Conservation (phyloP, 2,888 invertebrate genomes). For the Melieria picta region DNA sequence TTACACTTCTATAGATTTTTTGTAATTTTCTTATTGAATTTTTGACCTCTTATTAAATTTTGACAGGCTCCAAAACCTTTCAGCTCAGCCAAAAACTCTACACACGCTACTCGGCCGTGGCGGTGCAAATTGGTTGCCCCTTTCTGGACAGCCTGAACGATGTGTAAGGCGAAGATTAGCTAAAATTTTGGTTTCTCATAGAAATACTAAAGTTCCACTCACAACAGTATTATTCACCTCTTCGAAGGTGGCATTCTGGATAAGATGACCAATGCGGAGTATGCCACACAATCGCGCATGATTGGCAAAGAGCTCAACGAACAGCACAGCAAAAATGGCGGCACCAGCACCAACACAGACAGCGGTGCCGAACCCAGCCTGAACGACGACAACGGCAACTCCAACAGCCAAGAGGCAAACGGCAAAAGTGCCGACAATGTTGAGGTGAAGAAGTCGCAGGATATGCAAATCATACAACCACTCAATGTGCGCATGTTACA, state of each 20-base stretch:
- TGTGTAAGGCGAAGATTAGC: slow-evolving; percentile 68
- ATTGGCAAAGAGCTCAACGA: slow-evolving; percentile 53
- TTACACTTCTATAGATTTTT: too few species aligned
- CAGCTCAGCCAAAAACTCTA: slow-evolving; percentile 81
- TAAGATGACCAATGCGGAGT: slow-evolving; percentile 81
- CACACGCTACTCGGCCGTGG: slow-evolving; percentile 81
- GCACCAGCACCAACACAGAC: slow-evolving; percentile 39
- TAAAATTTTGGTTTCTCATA: neutral
- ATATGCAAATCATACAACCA: slow-evolving; percentile 68
- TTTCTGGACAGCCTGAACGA: slow-evolving; percentile 78
- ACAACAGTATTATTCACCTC: slow-evolving; percentile 73
- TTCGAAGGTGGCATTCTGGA: slow-evolving; percentile 81
- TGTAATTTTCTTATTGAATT: too few species aligned
- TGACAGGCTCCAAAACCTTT: slow-evolving; percentile 63
- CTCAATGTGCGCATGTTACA: slow-evolving; percentile 77
- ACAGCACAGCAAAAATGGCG: slow-evolving; percentile 42
- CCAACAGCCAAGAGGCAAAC: slow-evolving; percentile 40
- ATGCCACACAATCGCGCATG: slow-evolving; percentile 75
- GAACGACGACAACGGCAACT: slow-evolving; percentile 22
- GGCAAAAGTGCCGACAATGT: slow-evolving; percentile 41
- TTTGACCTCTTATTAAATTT: neutral
- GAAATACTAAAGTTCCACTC: neutral
- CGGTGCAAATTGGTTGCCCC: slow-evolving; percentile 80
- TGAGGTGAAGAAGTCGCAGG: slow-evolving; percentile 40
- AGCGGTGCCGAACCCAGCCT: slow-evolving; percentile 3